Evolutionary conservation across 1,140 invertebrate species (phyloP).

Genomic region (Eurosta solidaginis): DNA sequence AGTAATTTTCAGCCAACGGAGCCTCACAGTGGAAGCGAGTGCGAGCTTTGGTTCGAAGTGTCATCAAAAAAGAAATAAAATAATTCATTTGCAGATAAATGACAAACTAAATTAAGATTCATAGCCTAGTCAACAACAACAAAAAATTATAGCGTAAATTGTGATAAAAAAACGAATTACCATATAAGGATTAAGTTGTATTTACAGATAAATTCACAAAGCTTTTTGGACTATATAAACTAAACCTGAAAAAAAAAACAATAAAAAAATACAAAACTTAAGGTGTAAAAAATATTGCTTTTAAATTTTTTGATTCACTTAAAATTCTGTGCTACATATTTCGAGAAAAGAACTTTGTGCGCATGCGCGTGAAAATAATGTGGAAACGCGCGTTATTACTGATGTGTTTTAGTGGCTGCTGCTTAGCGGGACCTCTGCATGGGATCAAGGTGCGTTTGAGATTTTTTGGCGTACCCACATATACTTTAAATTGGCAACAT

Average conservation of each 20-base stretch:
- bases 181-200: conserved; percentile 25
- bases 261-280: neutral
- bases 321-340: neutral
- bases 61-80: neutral
- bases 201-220: neutral
- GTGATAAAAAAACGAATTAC: neutral
- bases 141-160: neutral
- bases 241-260: neutral
- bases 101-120: conserved; percentile 23
- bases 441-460: conserved; percentile 48
- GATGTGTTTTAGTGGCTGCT: conserved; percentile 42
- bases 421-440: conserved; percentile 45
- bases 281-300: conserved; percentile 7
- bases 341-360: neutral
- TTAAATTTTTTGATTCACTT: neutral
- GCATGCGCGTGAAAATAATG: conserved; percentile 16
- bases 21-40: conserved; percentile 57
- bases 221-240: conserved; percentile 29
- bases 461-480: neutral
- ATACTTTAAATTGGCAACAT: too few relatives aligned
- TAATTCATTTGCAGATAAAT: conserved; percentile 7
- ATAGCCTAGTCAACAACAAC: neutral
- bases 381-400: conserved; percentile 31
- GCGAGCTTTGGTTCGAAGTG: conserved; percentile 53
- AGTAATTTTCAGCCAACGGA: conserved; percentile 59